phyloP scores from a whole-genome alignment of 1,140 invertebrate species.

The Triops cancriformis region DNA sequence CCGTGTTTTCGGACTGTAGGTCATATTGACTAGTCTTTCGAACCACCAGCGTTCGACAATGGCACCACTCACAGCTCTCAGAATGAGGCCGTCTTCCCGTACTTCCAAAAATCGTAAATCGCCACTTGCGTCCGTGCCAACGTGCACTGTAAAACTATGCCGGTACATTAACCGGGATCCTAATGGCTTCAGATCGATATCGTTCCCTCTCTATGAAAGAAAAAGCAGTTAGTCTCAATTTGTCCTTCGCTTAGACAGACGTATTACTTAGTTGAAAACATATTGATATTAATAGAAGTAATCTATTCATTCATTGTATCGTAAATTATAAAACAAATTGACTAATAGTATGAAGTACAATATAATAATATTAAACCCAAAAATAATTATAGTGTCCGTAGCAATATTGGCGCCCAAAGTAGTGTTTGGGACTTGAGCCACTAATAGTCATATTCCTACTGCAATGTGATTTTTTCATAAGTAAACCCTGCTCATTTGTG shows the following conservation, averaged over 20 bases:
- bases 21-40: slow-evolving; percentile 98
- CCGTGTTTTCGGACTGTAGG: slow-evolving; percentile 95
- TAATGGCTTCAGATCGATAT: slow-evolving; percentile 85
- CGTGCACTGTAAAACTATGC: slow-evolving; percentile 96
- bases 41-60: slow-evolving; percentile 99
- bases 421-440: too few species aligned
- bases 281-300: too few species aligned
- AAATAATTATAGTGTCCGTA: too few species aligned
- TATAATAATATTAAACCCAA: too few species aligned
- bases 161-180: slow-evolving; percentile 85
- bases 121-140: slow-evolving; percentile 78
- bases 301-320: too few species aligned
- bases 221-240: slow-evolving; percentile 3
- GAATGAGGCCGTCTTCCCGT: slow-evolving; percentile 90
- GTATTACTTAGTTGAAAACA: not conserved
- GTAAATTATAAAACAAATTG: too few species aligned
- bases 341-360: too few species aligned
- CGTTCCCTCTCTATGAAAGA: slow-evolving; percentile 66
- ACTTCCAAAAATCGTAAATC: slow-evolving; percentile 96
- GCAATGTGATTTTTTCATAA: too few species aligned
- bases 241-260: not conserved
- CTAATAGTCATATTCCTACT: too few species aligned
- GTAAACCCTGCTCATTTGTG: too few species aligned
- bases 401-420: too few species aligned
- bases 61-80: slow-evolving; percentile 83